phyloP scores from a whole-genome alignment of 1,140 invertebrate genomes.

The Hormaphis cornu region DNA sequence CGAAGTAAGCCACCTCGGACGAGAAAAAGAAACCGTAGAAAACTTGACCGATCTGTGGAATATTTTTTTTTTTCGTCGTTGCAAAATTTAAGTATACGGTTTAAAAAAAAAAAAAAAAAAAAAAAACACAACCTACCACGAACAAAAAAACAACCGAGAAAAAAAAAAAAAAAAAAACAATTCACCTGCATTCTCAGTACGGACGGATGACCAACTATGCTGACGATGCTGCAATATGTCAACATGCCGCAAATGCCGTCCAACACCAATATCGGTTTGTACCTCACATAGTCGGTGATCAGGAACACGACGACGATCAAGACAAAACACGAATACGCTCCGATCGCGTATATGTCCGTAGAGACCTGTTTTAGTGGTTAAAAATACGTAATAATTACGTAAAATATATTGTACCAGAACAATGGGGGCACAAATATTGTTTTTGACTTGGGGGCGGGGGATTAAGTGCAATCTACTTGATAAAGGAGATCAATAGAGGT shows the following conservation, averaged over 20 bases:
- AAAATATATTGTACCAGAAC: no score
- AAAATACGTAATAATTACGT: no score
- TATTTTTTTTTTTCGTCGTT: no score
- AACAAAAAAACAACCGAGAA: not conserved
- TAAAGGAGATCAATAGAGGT: no score
- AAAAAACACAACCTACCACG: no score
- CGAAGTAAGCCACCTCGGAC: constrained; percentile 82
- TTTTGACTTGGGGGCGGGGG: no score
- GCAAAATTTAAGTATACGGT: no score
- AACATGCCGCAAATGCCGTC: constrained; percentile 57
- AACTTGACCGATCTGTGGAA: constrained; percentile 45
- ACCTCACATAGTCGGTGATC: constrained; percentile 70
- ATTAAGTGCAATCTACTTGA: no score
- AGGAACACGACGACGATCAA: constrained; percentile 66
- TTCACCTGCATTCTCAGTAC: constrained; percentile 36
- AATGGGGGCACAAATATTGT: no score
- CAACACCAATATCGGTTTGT: constrained; percentile 71
- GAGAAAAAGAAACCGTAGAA: constrained; percentile 76
- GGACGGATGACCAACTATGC: constrained; percentile 30
- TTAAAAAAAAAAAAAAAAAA: no score
- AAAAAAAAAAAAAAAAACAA: no score
- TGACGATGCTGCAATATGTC: constrained; percentile 34
- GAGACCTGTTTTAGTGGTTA: constrained; percentile 58
- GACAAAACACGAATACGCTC: constrained; percentile 66
- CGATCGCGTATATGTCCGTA: constrained; percentile 69